Evolutionary conservation across 2,113 vertebrate genomes (phyloP).

Genomic region (Dryoscopus gambensis): DNA sequence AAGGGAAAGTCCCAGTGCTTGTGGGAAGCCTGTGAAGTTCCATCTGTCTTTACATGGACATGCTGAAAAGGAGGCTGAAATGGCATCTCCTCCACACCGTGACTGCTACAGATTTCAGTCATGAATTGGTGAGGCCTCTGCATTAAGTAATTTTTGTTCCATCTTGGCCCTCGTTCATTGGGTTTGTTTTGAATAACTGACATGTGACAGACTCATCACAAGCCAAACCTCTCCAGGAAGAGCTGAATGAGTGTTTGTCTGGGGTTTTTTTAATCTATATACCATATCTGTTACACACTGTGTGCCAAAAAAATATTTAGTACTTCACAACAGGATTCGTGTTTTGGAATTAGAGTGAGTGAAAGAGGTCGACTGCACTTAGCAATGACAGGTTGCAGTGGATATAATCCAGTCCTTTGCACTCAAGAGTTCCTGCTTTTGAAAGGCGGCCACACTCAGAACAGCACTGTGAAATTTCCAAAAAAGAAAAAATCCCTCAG

Average conservation of each 20-base stretch:
- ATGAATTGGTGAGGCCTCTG: neutral
- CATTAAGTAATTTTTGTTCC: neutral
- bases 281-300: neutral
- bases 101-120: neutral
- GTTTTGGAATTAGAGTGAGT: neutral
- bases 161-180: accelerated
- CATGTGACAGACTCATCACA: neutral
- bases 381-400: neutral
- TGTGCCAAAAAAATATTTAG: neutral
- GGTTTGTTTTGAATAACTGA: neutral
- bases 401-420: neutral
- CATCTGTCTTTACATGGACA: neutral
- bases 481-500: neutral
- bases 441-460: neutral
- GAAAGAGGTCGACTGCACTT: neutral
- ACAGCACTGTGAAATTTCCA: neutral
- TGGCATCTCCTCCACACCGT: accelerated
- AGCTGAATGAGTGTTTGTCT: neutral
- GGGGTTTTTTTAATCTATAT: neutral
- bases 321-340: neutral
- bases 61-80: neutral
- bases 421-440: neutral
- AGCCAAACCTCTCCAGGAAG: neutral
- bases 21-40: accelerated
- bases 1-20: neutral